Percentiles rank a stretch among this genome's conserved stretches.
These are phyloP conservation scores for Oreotrochilus melanogaster DNA, from an alignment of 2,113 vertebrate genomes.

Conservation along the genomic window DNA sequence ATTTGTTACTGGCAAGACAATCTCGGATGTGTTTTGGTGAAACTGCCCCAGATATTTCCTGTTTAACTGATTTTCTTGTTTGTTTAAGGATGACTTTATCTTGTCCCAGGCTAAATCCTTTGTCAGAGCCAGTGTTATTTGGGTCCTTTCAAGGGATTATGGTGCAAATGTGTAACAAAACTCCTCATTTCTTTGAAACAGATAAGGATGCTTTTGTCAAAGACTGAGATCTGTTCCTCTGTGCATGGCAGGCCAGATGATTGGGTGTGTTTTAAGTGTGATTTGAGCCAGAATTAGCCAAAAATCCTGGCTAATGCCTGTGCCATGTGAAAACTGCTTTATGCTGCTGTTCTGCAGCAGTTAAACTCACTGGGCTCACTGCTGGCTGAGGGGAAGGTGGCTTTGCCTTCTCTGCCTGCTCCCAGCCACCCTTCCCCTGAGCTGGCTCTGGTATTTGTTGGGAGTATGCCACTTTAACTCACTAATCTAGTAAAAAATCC, in stretches of 20 bases:
- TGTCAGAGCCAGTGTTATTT: neutral
- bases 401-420: neutral
- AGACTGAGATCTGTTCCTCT: neutral
- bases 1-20: neutral
- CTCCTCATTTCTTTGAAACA: neutral
- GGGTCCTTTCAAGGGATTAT: neutral
- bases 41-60: neutral
- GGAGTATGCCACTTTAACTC: neutral
- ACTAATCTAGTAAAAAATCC: conserved; percentile 25
- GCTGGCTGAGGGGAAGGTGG: neutral
- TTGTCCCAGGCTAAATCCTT: neutral
- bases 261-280: neutral
- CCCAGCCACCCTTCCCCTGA: neutral
- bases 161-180: neutral
- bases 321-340: neutral
- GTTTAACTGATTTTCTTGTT: neutral
- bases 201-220: neutral
- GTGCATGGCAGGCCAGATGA: neutral
- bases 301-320: neutral
- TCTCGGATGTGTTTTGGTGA: neutral
- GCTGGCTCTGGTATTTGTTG: neutral
- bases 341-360: neutral
- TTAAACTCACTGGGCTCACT: neutral
- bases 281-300: neutral
- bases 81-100: conserved; percentile 6